A percentile compares a stretch with the other conserved stretches of the same genome.
Conservation (phyloP, 2,888 invertebrate species). For the Euplagia quadripunctaria region DNA sequence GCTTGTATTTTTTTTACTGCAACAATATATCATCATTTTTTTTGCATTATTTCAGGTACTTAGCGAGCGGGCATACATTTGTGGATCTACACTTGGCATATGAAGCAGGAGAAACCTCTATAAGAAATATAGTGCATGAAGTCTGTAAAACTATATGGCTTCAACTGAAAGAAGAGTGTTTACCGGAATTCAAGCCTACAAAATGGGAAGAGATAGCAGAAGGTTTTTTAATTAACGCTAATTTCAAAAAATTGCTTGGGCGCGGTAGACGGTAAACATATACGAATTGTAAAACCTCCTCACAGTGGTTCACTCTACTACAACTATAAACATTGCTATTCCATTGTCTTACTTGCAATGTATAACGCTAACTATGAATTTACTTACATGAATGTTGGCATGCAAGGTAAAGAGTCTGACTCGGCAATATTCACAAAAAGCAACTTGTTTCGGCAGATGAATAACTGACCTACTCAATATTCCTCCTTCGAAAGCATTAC, state of each 20-base stretch:
- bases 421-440: slow-evolving; percentile 18
- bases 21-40: neutral
- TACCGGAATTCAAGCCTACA: neutral
- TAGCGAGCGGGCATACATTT: slow-evolving; percentile 3
- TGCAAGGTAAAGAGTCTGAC: no score
- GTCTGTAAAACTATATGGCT: slow-evolving; percentile 6
- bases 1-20: slow-evolving; percentile 4
- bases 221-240: slow-evolving; percentile 6
- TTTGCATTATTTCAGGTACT: neutral
- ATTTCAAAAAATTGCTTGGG: no score
- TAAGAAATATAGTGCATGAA: slow-evolving; percentile 1
- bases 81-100: slow-evolving; percentile 4
- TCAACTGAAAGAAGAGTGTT: slow-evolving; percentile 3
- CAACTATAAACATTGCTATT: no score
- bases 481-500: slow-evolving; percentile 18
- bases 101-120: slow-evolving; percentile 4
- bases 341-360: no score
- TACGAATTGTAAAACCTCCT: no score
- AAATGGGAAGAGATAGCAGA: slow-evolving; percentile 5
- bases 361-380: no score
- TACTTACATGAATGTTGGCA: no score
- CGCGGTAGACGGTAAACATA: no score
- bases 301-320: no score
- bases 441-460: slow-evolving; percentile 18
- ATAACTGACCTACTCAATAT: slow-evolving; percentile 30